Evolutionary conservation across 2,113 vertebrate species (phyloP).

Genomic region (Tragelaphus buxtoni): DNA sequence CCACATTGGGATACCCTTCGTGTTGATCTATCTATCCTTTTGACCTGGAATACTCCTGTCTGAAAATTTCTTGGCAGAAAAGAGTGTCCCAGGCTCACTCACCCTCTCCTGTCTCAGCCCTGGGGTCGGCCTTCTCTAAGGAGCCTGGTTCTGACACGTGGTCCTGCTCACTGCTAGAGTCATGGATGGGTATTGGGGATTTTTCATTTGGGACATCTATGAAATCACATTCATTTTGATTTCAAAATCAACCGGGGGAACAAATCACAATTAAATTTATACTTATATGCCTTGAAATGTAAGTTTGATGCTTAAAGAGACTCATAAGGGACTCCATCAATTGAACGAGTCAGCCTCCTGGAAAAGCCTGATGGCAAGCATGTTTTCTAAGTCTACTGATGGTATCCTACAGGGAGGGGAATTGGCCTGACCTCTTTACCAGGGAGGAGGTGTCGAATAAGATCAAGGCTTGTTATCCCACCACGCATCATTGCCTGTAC

Average conservation of each 20-base stretch:
- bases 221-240: background rate
- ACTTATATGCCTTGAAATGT: background rate
- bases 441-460: background rate
- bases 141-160: too few relatives aligned
- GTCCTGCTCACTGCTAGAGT: background rate
- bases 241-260: background rate
- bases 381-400: background rate
- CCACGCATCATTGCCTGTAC: rapidly evolving
- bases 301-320: background rate
- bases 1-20: background rate
- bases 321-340: background rate
- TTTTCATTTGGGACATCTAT: background rate
- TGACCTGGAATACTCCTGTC: background rate
- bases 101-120: background rate
- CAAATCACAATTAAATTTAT: background rate
- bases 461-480: background rate
- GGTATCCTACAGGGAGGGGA: background rate
- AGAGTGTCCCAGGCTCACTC: background rate
- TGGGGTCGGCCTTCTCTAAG: background rate
- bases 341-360: background rate
- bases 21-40: background rate
- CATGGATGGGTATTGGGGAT: background rate
- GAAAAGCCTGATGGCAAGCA: background rate
- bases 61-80: background rate
- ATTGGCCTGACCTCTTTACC: background rate